Evolutionary conservation across 2,888 invertebrate genomes (phyloP), one percentile per base, ranked within the genome.

Genomic region (Platycheirus albimanus): DNA sequence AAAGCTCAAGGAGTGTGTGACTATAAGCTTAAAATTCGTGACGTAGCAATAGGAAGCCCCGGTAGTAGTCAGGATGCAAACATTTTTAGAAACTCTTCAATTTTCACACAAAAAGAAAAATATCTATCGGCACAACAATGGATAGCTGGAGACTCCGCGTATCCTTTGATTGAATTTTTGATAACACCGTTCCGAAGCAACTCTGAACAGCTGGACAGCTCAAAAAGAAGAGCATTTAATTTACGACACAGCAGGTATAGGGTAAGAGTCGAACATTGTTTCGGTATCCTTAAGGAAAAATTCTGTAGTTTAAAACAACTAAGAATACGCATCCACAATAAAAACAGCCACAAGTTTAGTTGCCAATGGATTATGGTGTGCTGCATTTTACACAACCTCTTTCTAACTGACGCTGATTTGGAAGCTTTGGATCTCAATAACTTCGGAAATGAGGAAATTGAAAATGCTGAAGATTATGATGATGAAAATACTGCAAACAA

Each of bases 211-310:
- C n/a, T n/a, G n/a, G n/a, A n/a, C n/a, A n/a, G n/a, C n/a, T n/a
- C n/a, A n/a, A n/a, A n/a, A n/a, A n/a, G n/a, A n/a, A n/a, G n/a
- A n/a, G n/a, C n/a, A n/a, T n/a, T n/a, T n/a, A n/a, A n/a, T n/a
- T n/a, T n/a, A n/a, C n/a, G n/a, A n/a, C n/a, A n/a, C n/a, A n/a
- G n/a, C n/a, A n/a, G n/a, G n/a, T n/a, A n/a, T n/a, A n/a, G n/a
- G n/a, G n/a, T n/a, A n/a, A n/a, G n/a, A n/a, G 15, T 36, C 24
- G 41, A 58, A 58, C 41, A 58, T 58, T 58, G 43, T 28, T 61
- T 61, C 7, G 61, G 43, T 19, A 17, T 30, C 5, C 30, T 45
- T 6, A 61, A 45, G 19, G 30, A 61, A 17, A 45, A 30, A 45
- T 30, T 61, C 28, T 43, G 17, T 28, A 61, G 30, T 17, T 43